phyloP scores from a whole-genome alignment of 2,113 vertebrate genomes.

The Myxocyprinus asiaticus region DNA sequence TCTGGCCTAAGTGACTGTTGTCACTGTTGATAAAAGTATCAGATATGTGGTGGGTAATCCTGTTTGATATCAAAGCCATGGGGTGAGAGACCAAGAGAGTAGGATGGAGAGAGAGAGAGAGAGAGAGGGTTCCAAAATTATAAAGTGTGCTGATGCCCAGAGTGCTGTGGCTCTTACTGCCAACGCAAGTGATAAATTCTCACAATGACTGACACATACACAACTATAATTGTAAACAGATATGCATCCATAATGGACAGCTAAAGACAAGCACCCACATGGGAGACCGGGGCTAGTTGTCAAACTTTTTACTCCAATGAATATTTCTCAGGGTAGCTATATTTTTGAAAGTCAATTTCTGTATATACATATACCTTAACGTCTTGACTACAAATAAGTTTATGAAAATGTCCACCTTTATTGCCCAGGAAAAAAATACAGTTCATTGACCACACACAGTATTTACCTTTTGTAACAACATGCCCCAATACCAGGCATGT shows the following conservation, averaged over 20 bases:
- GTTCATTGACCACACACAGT: too few relatives aligned
- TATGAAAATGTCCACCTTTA: too few relatives aligned
- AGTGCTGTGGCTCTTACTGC: too few relatives aligned
- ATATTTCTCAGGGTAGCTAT: too few relatives aligned
- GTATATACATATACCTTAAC: too few relatives aligned
- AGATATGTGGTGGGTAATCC: conserved; percentile 50
- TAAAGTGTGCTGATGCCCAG: conserved; percentile 29
- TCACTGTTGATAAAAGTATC: conserved; percentile 30
- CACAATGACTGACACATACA: conserved; percentile 33
- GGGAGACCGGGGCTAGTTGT: too few relatives aligned
- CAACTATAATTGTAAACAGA: conserved; percentile 25
- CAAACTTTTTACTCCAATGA: too few relatives aligned
- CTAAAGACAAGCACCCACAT: not conserved
- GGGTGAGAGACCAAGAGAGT: not conserved
- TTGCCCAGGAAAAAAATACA: too few relatives aligned
- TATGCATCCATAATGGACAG: not conserved
- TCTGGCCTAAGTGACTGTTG: conserved; percentile 42
- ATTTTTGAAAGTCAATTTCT: too few relatives aligned
- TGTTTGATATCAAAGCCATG: conserved; percentile 34
- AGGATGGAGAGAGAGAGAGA: not conserved
- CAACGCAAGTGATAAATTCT: conserved; percentile 25
- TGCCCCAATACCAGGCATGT: too few relatives aligned
- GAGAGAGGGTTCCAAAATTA: conserved; percentile 2
- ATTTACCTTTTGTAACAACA: too few relatives aligned
- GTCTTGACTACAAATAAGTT: too few relatives aligned